Conservation (phyloP, 2,113 vertebrate genomes). For the Physeter macrocephalus region DNA sequence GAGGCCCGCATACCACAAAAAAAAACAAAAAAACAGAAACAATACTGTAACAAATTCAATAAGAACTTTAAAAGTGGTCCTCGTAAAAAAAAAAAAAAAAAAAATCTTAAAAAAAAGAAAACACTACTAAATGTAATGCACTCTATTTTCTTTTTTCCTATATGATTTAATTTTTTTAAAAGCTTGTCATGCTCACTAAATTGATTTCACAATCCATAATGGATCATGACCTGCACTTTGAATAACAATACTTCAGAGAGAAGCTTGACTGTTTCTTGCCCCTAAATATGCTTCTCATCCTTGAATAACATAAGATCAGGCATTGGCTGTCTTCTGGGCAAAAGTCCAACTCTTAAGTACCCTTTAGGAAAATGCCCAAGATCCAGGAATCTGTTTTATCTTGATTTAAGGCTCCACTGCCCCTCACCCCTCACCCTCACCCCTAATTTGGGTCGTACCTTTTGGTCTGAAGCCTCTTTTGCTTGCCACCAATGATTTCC, state of each 20-base stretch:
- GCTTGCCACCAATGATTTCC: background rate
- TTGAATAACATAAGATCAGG: background rate
- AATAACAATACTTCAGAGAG: background rate
- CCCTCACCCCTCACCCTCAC: background rate
- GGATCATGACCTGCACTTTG: background rate
- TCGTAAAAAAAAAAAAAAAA: too few relatives aligned
- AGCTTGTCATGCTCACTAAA: background rate
- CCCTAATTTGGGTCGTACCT: background rate
- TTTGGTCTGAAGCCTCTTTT: background rate
- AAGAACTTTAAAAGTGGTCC: too few relatives aligned
- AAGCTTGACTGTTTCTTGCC: background rate
- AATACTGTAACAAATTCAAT: too few relatives aligned
- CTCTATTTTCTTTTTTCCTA: background rate
- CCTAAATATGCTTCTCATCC: background rate
- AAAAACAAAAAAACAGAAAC: too few relatives aligned
- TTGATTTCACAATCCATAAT: constrained; percentile 28
- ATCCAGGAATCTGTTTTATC: background rate
- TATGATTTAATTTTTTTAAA: constrained; percentile 40
- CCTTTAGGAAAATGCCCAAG: background rate
- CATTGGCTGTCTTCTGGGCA: background rate
- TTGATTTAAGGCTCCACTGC: background rate
- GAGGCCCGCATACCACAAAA: too few relatives aligned
- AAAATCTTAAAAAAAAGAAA: background rate
- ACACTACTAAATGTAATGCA: background rate
- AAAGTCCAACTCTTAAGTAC: background rate